These are phyloP conservation scores for Gryllus bimaculatus DNA, from an alignment of 1,140 invertebrate genomes.

Conservation along the genomic window DNA sequence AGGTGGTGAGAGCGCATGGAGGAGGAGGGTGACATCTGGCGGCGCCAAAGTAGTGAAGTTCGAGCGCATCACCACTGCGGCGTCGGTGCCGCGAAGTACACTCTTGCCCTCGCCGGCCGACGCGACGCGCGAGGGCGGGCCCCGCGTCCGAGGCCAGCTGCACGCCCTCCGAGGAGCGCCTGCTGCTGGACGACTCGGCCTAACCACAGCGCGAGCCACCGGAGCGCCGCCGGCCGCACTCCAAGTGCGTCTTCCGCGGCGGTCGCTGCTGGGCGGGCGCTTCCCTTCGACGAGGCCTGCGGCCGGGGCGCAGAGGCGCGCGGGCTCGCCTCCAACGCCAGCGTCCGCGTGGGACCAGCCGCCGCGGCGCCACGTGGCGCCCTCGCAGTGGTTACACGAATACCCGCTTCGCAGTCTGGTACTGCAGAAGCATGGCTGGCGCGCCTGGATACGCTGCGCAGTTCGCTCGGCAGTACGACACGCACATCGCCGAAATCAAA, in stretches of 20 bases:
- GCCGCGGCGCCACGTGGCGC: neutral
- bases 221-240: neutral
- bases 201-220: neutral
- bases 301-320: no score
- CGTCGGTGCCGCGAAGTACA: no score
- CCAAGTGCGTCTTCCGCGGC: constrained; percentile 13
- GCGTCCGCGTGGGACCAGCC: neutral
- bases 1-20: no score
- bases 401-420: no score
- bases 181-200: constrained; percentile 1
- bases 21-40: no score
- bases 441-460: no score
- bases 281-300: neutral
- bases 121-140: constrained; percentile 35
- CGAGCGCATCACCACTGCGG: no score
- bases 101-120: constrained; percentile 8
- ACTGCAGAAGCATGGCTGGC: no score
- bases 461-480: no score
- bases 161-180: constrained; percentile 29
- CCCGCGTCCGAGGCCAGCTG: constrained; percentile 46
- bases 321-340: neutral
- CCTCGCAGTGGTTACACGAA: no score
- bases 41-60: no score
- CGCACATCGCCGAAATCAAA: no score
- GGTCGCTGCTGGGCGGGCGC: neutral